Percentiles rank a stretch among this genome's conserved stretches.
Evolutionary conservation across 2,113 vertebrate species (phyloP).

Genomic region (Fukomys damarensis): DNA sequence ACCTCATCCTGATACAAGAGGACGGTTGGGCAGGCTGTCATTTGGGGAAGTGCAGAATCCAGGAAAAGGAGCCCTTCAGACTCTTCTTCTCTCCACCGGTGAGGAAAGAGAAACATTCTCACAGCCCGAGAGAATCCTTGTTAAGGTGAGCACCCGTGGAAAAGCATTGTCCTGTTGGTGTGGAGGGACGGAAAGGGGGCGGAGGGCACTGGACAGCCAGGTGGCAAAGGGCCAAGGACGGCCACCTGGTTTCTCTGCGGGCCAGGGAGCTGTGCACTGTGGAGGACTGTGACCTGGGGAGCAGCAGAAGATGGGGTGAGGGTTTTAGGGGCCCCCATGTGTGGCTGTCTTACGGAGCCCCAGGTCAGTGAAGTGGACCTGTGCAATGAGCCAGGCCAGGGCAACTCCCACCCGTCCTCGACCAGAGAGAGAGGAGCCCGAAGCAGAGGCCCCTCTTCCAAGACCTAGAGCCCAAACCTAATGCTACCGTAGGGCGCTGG

Average conservation of each 20-base stretch:
- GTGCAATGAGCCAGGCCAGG: neutral
- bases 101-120: neutral
- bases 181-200: neutral
- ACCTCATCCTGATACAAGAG: neutral
- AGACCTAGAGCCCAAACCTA: neutral
- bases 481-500: too few species aligned
- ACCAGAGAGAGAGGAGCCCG: neutral
- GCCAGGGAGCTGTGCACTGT: too few species aligned
- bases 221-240: neutral
- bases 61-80: neutral
- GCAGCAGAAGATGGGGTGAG: neutral
- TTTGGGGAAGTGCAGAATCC: neutral
- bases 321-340: neutral
- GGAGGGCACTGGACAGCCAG: rapidly evolving
- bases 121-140: neutral
- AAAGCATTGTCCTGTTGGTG: rapidly evolving
- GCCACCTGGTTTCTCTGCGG: neutral
- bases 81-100: neutral
- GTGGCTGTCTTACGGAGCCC: neutral
- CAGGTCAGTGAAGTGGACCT: neutral
- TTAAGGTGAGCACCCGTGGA: neutral
- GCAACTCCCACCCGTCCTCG: neutral
- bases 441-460: rapidly evolving
- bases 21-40: rapidly evolving
- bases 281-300: neutral